A percentile compares a stretch with the other conserved stretches of the same genome.
These are phyloP conservation scores for Thysanoteuthis rhombus DNA, from an alignment of 2,888 invertebrate species.

Conservation along the genomic window DNA sequence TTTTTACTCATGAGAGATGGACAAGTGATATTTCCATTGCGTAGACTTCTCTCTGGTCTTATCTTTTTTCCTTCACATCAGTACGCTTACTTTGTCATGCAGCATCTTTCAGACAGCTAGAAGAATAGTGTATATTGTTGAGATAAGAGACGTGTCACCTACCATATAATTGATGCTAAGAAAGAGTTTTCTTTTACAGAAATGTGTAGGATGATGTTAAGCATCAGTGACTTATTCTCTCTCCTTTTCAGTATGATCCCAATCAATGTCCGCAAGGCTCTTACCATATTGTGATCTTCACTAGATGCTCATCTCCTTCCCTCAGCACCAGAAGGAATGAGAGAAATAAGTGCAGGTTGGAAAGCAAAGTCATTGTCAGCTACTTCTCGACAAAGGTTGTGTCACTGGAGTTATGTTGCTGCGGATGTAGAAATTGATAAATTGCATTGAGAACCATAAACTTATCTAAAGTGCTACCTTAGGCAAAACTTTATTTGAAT, in stretches of 20 bases:
- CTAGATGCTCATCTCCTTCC: background rate
- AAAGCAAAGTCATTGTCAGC: background rate
- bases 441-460: conserved; percentile 12
- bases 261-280: background rate
- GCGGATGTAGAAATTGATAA: background rate
- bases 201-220: background rate
- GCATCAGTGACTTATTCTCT: background rate
- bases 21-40: background rate
- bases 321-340: background rate
- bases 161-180: background rate
- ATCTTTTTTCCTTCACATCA: background rate
- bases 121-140: background rate
- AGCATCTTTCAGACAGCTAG: background rate
- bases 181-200: background rate
- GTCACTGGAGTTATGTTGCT: background rate
- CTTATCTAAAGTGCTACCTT: background rate
- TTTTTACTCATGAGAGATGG: background rate
- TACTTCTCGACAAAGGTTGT: background rate
- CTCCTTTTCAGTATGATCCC: background rate
- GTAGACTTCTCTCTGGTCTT: background rate
- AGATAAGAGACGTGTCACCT: background rate
- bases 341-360: background rate
- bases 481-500: background rate
- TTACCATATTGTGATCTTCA: background rate
- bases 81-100: background rate